Base-by-base conservation (phyloP, 92 coral and sea anemone genomes). In the Pocillopora grandis region DNA sequence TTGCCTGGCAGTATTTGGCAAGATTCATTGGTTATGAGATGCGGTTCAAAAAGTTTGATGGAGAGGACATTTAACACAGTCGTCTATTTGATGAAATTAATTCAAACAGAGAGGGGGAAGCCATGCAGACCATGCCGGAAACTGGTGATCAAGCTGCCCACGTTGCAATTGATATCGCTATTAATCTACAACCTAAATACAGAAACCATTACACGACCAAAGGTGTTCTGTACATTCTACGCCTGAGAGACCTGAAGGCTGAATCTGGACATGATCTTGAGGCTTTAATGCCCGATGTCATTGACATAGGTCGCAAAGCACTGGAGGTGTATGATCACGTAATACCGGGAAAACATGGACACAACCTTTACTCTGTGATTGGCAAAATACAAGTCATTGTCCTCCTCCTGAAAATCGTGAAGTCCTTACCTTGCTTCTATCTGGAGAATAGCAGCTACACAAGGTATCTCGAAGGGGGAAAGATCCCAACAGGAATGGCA, bases 1-100 rank as follows among this genome's bases (percentile, higher is more conserved):
- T 76, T 21, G 83, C 87, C 2, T 88, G 87, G 94, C 94, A 91
- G 20, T 91, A 91, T 71, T 59, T 91, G 72, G 94, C 94, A 37
- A 61, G 94, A 56, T 81, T 87, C 73, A 87, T 91, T 49, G 94
- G 91, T 9, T 86, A 86, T 21, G 94, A 91, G 80, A 87, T 91
- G 67, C 91, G 94, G 1, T 55, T 79, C 5, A 75, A 63, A 12
- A 36, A 69, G 2, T 37, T 82, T 42, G 76, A 60, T 12, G 14
- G 3, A 8, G 3, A 82, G 85, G 85, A 16, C 62, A 75, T 37
- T 68, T 60, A 19, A 73, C 88, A 79, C 71, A 86, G 27, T 8
- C 74, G 62, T 18, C 72, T 79, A 4, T 79, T 37, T 74, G 10
- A 80, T 23, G 75, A 55, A 20, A 75, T 76, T 42, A 61, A 68